These are phyloP conservation scores for Acestrorhynchus altus DNA, from an alignment of 2,797 vertebrate genomes.

Conservation along the genomic window DNA sequence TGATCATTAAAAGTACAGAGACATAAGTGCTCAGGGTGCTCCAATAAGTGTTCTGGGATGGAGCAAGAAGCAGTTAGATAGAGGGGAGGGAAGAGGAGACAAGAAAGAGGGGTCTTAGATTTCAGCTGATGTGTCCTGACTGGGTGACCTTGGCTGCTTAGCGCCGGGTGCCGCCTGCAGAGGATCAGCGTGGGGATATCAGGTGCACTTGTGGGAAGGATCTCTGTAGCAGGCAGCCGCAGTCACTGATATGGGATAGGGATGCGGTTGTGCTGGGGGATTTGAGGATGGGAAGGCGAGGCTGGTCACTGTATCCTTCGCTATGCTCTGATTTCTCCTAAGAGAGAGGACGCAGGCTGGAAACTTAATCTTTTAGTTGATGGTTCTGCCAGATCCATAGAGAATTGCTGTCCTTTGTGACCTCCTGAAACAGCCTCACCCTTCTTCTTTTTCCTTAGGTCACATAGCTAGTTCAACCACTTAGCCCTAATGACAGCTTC, in stretches of 20 bases:
- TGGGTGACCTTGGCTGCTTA: constrained; percentile 73
- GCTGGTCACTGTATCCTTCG: constrained; percentile 54
- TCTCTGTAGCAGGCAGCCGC: constrained; percentile 64
- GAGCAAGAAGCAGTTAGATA: constrained; percentile 16
- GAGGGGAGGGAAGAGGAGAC: neutral
- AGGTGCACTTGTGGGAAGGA: constrained; percentile 71
- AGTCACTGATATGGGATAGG: constrained; percentile 71
- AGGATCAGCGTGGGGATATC: constrained; percentile 66
- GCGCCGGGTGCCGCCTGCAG: constrained; percentile 58
- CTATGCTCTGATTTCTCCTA: constrained; percentile 71
- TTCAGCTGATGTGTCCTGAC: constrained; percentile 70
- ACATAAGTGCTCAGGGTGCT: constrained; percentile 6
- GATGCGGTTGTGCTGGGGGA: constrained; percentile 59
- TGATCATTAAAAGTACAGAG: constrained; percentile 9
- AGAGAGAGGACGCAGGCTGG: constrained; percentile 71
- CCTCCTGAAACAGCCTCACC: constrained; percentile 5
- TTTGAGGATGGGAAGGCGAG: constrained; percentile 58
- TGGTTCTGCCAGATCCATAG: constrained; percentile 23
- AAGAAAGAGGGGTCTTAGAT: constrained; percentile 66
- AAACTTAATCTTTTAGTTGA: constrained; percentile 65
- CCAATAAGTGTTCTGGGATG: constrained; percentile 19
- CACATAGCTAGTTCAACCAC: neutral
- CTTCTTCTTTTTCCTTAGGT: neutral
- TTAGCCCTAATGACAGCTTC: neutral
- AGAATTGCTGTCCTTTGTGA: constrained; percentile 17